Evolutionary conservation across 2,797 vertebrate species (phyloP).

Genomic region (Chelon auratus): DNA sequence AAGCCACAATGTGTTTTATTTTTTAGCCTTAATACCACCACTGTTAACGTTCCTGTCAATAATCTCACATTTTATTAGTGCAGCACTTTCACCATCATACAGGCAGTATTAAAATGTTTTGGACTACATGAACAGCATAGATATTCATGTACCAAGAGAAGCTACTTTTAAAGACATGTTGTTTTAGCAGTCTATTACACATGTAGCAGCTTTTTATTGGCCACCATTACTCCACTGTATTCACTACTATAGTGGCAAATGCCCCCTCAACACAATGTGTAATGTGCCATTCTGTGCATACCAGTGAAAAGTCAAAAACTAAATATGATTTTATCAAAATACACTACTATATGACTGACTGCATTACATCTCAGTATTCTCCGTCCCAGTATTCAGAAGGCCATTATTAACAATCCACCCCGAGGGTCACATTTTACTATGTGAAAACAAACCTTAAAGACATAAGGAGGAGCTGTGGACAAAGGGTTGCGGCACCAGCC

Average conservation of each 20-base stretch:
- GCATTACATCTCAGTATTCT: conserved; percentile 43
- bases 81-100: conserved; percentile 47
- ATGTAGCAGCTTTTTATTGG: conserved; percentile 12
- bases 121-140: conserved; percentile 65
- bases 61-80: conserved; percentile 72
- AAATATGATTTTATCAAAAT: conserved; percentile 57
- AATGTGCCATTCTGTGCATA: conserved; percentile 48
- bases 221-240: conserved; percentile 12
- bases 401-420: conserved; percentile 53
- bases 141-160: conserved; percentile 57
- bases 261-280: background rate
- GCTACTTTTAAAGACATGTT: conserved; percentile 19
- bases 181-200: conserved; percentile 17
- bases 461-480: conserved; percentile 75
- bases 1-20: conserved; percentile 38
- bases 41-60: conserved; percentile 78
- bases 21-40: conserved; percentile 67
- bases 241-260: conserved; percentile 11
- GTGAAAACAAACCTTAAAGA: conserved; percentile 73
- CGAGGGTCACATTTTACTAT: conserved; percentile 57
- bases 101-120: conserved; percentile 60
- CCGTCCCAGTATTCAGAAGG: conserved; percentile 57
- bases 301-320: conserved; percentile 47
- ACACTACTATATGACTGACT: conserved; percentile 58
- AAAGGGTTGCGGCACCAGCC: conserved; percentile 73